phyloP scores from a whole-genome alignment of 2,888 invertebrate genomes.

The Drosophila cracens region DNA sequence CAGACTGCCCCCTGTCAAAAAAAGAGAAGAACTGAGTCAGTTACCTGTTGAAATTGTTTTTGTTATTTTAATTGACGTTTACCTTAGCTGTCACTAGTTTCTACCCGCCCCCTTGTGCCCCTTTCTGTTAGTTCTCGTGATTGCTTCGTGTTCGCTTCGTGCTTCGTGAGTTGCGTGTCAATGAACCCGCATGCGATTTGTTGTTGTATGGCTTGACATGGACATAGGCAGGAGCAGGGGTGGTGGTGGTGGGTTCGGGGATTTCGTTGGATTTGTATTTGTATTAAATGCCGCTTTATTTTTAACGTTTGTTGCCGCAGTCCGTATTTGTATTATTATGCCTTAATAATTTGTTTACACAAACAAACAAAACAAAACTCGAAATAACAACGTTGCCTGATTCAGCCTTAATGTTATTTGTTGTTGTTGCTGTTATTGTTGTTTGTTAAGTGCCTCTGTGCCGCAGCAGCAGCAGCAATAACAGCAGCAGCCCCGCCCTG shows the following conservation, averaged over 20 bases:
- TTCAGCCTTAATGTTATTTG: conserved; percentile 16
- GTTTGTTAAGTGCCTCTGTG: conserved; percentile 32
- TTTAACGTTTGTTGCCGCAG: conserved; percentile 55
- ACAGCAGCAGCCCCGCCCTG: conserved; percentile 39
- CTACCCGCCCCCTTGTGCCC: neutral
- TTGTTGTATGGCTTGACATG: conserved; percentile 69
- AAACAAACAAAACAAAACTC: conserved; percentile 50
- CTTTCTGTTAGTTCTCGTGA: conserved; percentile 27
- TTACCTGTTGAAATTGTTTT: conserved; percentile 74
- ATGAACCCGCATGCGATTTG: conserved; percentile 77
- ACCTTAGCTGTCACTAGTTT: conserved; percentile 38
- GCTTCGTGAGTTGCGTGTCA: conserved; percentile 68
- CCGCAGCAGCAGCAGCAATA: conserved; percentile 3
- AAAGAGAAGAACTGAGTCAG: conserved; percentile 46
- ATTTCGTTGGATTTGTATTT: conserved; percentile 22
- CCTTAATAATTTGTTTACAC: conserved; percentile 76
- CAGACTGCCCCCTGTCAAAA: conserved; percentile 36
- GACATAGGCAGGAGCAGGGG: neutral
- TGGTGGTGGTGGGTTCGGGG: neutral
- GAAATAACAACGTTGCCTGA: conserved; percentile 34
- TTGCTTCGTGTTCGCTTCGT: conserved; percentile 33
- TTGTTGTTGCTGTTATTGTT: conserved; percentile 21
- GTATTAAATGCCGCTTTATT: conserved; percentile 68
- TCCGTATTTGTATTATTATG: conserved; percentile 65
- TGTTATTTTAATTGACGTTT: conserved; percentile 74